phyloP scores from a whole-genome alignment of 2,113 vertebrate genomes.

The Saimiri boliviensis region DNA sequence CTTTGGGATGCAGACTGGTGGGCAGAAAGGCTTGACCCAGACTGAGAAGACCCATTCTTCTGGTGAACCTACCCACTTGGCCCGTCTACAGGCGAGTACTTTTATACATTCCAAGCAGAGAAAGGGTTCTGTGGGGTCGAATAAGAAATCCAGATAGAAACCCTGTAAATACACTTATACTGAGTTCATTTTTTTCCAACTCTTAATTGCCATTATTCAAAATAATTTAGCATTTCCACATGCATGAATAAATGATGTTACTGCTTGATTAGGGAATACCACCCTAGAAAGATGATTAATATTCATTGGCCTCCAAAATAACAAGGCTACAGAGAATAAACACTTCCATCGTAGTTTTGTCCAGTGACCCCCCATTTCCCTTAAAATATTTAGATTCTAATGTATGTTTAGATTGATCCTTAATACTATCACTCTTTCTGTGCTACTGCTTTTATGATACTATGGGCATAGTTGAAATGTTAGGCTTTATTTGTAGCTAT shows the following conservation, averaged over 20 bases:
- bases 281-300: not conserved
- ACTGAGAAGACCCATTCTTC: not conserved
- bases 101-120: not conserved
- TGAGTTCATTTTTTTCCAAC: slow-evolving; percentile 1
- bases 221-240: not conserved
- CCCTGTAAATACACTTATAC: not conserved
- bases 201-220: slow-evolving; percentile 14
- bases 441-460: slow-evolving; percentile 72
- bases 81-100: not conserved
- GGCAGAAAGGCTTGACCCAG: not conserved
- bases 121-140: not conserved
- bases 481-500: slow-evolving; percentile 85
- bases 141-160: not conserved
- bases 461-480: slow-evolving; percentile 79
- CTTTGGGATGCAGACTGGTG: not conserved
- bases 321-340: not conserved
- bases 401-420: not conserved
- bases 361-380: not conserved
- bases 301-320: slow-evolving; percentile 34
- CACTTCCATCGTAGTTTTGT: not conserved
- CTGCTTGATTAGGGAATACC: not conserved
- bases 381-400: slow-evolving; percentile 44
- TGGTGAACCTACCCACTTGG: not conserved
- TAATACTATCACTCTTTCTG: not conserved
- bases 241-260: not conserved